Base-by-base conservation (phyloP, 2,888 invertebrate species). In the Drosophila atripex region DNA sequence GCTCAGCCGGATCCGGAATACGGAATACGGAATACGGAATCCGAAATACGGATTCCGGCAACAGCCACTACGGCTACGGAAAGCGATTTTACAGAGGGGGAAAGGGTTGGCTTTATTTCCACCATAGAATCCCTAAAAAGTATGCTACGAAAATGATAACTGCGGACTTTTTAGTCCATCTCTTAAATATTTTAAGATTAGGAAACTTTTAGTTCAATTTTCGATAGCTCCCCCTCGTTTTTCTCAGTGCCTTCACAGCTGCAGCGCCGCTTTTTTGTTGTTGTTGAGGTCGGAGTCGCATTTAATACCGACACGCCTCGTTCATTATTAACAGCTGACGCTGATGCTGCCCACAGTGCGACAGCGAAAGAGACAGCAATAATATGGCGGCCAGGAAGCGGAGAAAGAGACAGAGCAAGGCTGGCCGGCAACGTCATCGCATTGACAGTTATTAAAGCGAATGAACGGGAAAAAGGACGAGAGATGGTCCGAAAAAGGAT, bases 291-390 rank as follows among this genome's bases (percentile, higher is more conserved):
- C 77, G 66, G 57, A 64, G 57, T 57, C 65, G 76, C 65, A 71
- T 79, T 83, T 78, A 78, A 78, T 82, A 73, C 70, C 68, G 51
- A 77, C 76, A 74, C 66, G 57, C 23, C 57, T 80, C 80, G 49
- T 84, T 78, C 61, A 84, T 80, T 84, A 80, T 84, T 84, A 72
- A 84, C 73, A 69, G 30, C 66, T 61, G 61, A 63, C 51, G 63
- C 59, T 49, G 32, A 35, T 46, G 63, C 28, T 35, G 54, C 32
- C 45, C 50, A 60, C 59, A 54, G 55, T 51, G 28, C 32, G 21
- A 32, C 28, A 41, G 38, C 38, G 49, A 43, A 8, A 23, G 49
- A 38, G 50, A 32, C 28, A 7, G 39, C 11, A 14, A 23, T 3
- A 39, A 21, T 8, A 12, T 8, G 21, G 23, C 30, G 6, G 28